Conservation (phyloP, 2,888 invertebrate species). For the Unio delphinus region DNA sequence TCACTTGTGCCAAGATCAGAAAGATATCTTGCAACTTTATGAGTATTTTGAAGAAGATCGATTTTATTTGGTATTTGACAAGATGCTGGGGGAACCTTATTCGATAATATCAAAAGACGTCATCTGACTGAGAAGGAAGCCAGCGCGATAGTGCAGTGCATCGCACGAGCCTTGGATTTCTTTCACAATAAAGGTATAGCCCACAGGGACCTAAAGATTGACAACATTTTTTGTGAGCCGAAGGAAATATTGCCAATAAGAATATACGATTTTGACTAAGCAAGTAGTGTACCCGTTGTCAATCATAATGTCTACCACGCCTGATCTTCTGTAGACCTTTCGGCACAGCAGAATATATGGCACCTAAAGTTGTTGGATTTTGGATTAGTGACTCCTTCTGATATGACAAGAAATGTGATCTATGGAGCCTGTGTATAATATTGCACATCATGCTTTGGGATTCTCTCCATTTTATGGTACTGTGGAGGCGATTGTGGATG, state of each 20-base stretch:
- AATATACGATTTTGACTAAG: conserved; percentile 98
- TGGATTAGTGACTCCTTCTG: conserved; percentile 93
- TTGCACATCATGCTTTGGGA: conserved; percentile 95
- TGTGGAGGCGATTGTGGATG: conserved; percentile 96
- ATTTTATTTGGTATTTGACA: conserved; percentile 98
- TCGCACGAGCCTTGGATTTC: conserved; percentile 75
- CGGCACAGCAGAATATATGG: conserved; percentile 76
- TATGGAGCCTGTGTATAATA: conserved; percentile 96
- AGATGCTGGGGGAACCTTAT: conserved; percentile 92
- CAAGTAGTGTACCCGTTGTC: conserved; percentile 83
- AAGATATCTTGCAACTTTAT: conserved; percentile 78
- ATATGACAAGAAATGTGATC: conserved; percentile 91
- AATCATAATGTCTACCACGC: conserved; percentile 83
- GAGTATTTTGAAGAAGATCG: conserved; percentile 90
- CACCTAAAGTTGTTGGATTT: conserved; percentile 85
- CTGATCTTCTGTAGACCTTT: conserved; percentile 93
- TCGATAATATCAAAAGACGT: conserved; percentile 90
- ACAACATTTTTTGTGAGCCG: no score
- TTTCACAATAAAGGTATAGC: conserved; percentile 76
- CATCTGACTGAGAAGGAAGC: no score
- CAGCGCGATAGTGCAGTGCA: no score
- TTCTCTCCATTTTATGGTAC: conserved; percentile 86
- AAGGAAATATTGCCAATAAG: conserved; percentile 85
- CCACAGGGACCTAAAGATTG: conserved; percentile 81
- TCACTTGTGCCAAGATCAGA: no score